Evolutionary conservation across 2,797 vertebrate species (phyloP).

Genomic region (Leptoclinus maculatus): DNA sequence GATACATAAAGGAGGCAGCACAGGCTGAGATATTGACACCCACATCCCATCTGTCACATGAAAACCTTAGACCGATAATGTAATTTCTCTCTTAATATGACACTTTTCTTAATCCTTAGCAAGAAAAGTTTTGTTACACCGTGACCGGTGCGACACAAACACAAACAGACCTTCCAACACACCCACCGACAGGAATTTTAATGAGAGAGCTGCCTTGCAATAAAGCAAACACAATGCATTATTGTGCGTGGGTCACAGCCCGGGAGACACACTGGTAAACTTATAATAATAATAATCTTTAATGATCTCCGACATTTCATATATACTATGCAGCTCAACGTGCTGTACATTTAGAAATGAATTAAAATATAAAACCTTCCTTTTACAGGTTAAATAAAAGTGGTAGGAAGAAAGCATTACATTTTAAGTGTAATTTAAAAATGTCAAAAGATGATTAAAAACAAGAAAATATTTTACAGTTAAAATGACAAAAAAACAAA

Average conservation of each 20-base stretch:
- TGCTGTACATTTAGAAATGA: neutral
- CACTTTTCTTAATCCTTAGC: slow-evolving; percentile 54
- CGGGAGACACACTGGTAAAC: neutral
- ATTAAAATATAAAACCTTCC: neutral
- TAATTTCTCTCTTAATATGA: slow-evolving; percentile 58
- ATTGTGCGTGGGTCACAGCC: neutral
- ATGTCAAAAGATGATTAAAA: too few species aligned
- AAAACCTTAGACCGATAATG: slow-evolving; percentile 61
- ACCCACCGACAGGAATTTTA: slow-evolving; percentile 9
- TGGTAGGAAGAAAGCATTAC: neutral
- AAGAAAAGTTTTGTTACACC: slow-evolving; percentile 40
- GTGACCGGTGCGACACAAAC: slow-evolving; percentile 14
- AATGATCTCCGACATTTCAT: neutral
- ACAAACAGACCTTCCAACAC: neutral
- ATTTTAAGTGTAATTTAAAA: neutral
- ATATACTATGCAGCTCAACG: neutral
- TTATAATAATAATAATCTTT: neutral
- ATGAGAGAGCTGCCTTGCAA: neutral
- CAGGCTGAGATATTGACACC: slow-evolving; percentile 69
- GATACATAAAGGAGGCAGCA: slow-evolving; percentile 55
- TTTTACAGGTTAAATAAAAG: neutral
- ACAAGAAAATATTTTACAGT: too few species aligned
- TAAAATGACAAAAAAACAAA: too few species aligned
- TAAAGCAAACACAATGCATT: neutral
- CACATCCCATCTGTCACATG: slow-evolving; percentile 74